Conservation (phyloP, 2,113 vertebrate genomes). For the Microtus montanus region DNA sequence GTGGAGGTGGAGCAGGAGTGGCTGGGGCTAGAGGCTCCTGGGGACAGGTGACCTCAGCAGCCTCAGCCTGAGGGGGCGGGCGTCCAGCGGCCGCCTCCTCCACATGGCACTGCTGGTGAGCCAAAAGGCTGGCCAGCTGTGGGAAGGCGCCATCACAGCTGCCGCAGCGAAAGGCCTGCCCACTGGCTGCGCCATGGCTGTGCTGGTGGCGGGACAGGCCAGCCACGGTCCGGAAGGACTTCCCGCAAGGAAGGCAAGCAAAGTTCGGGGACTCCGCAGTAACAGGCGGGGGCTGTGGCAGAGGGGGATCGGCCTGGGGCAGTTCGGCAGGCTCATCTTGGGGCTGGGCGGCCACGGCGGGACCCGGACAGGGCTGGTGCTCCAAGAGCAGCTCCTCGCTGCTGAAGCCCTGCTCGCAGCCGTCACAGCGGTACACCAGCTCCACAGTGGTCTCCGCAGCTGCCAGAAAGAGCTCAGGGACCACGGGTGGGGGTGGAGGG, state of each 20-base stretch:
- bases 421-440: constrained; percentile 71
- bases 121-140: constrained; percentile 83
- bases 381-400: constrained; percentile 72
- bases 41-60: constrained; percentile 79
- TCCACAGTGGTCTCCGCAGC: constrained; percentile 74
- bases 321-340: rapidly evolving
- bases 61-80: constrained; percentile 88
- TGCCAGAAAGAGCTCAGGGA: constrained; percentile 72
- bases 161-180: constrained; percentile 80
- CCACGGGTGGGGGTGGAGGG: background rate
- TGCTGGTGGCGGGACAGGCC: constrained; percentile 94
- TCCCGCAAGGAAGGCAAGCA: constrained; percentile 92
- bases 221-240: constrained; percentile 93
- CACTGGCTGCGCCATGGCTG: constrained; percentile 81
- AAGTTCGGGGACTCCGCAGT: constrained; percentile 83
- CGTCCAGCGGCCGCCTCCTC: constrained; percentile 89
- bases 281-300: background rate
- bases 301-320: rapidly evolving
- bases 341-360: background rate
- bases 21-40: constrained; percentile 60
- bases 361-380: constrained; percentile 70
- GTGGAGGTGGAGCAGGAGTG: background rate
- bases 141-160: constrained; percentile 85
- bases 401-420: constrained; percentile 77
- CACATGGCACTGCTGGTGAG: constrained; percentile 83